Percentiles rank a stretch among this genome's conserved stretches.
These are phyloP conservation scores for Pollenia labialis DNA, from an alignment of 2,888 invertebrate species.

Conservation along the genomic window DNA sequence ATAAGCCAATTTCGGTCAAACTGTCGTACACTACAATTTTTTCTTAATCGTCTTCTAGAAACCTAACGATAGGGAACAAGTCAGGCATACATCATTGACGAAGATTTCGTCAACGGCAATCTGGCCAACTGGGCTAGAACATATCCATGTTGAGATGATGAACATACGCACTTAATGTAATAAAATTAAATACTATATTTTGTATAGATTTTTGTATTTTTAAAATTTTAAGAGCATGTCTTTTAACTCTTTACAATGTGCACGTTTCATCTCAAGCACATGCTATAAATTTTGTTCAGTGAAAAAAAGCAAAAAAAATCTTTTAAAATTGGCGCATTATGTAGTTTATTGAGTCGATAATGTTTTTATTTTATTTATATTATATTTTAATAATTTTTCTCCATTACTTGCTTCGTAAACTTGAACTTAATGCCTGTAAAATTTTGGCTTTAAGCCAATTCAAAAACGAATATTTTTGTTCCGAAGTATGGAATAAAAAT, in stretches of 20 bases:
- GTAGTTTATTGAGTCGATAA: constrained; percentile 35
- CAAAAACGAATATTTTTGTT: neutral
- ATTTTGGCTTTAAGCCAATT: constrained; percentile 62
- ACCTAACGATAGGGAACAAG: no score
- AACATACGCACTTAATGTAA: no score
- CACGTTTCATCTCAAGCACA: constrained; percentile 45
- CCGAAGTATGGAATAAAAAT: constrained; percentile 1
- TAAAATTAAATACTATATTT: no score
- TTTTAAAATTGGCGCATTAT: constrained; percentile 48
- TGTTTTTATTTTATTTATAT: constrained; percentile 39
- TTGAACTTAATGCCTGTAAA: constrained; percentile 62
- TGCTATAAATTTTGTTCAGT: constrained; percentile 16
- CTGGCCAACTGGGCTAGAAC: no score
- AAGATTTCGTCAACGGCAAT: no score
- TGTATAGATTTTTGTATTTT: no score
- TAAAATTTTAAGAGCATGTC: neutral
- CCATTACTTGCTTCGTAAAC: constrained; percentile 49
- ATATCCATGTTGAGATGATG: no score
- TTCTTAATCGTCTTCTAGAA: no score
- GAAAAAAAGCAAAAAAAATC: neutral
- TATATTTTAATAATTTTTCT: constrained; percentile 21
- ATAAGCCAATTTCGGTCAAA: no score
- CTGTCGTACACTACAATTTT: no score
- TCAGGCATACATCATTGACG: no score
- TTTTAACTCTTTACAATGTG: constrained; percentile 2